phyloP scores from a whole-genome alignment of 2,888 invertebrate species.

The Drosophila emarginata region DNA sequence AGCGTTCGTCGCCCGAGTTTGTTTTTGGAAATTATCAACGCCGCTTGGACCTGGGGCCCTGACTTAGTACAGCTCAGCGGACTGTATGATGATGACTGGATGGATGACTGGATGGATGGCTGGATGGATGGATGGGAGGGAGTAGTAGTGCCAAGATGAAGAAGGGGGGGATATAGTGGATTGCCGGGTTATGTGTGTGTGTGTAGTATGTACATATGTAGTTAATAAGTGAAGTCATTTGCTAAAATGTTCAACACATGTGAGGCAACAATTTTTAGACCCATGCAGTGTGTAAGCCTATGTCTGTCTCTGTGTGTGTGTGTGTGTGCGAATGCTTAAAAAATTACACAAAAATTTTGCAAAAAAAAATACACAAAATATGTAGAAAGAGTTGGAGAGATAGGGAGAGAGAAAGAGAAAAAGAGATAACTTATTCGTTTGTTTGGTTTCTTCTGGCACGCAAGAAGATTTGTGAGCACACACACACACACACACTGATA shows the following conservation, averaged over 20 bases:
- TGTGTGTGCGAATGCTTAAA: neutral
- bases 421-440: neutral
- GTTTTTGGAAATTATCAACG: slow-evolving; percentile 68
- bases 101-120: neutral
- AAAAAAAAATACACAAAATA: neutral
- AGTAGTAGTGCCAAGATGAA: neutral
- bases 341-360: slow-evolving; percentile 1
- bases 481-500: slow-evolving; percentile 8
- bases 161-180: neutral
- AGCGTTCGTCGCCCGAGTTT: slow-evolving; percentile 76
- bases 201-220: slow-evolving; percentile 17
- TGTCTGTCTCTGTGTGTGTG: neutral
- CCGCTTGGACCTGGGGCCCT: slow-evolving; percentile 13
- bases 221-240: slow-evolving; percentile 79
- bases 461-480: slow-evolving; percentile 1
- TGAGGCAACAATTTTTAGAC: slow-evolving; percentile 42
- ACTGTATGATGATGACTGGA: neutral
- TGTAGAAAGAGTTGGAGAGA: neutral
- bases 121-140: neutral
- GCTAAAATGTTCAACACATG: slow-evolving; percentile 69
- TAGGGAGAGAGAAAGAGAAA: neutral
- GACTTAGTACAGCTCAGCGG: slow-evolving; percentile 36
- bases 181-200: slow-evolving; percentile 15
- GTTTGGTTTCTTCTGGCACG: neutral
- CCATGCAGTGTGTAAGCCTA: slow-evolving; percentile 15